Percentiles rank a stretch among this genome's conserved stretches.
Evolutionary conservation across 2,888 invertebrate species (phyloP).

Genomic region (Anoncus sp.): DNA sequence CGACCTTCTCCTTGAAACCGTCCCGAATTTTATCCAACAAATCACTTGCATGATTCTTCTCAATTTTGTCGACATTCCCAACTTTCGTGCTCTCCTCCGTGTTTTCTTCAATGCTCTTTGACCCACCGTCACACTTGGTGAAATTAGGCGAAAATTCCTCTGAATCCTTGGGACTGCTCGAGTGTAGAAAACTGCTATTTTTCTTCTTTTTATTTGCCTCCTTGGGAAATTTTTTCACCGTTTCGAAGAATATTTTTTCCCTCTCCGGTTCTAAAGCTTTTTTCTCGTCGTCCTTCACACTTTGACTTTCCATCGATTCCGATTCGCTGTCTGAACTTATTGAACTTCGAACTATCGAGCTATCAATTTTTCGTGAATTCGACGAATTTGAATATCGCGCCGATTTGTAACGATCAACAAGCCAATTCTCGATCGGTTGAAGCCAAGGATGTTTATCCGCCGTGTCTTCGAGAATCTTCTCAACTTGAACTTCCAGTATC

Average conservation of each 20-base stretch:
- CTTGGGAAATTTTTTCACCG: conserved; percentile 16
- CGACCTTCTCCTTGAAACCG: conserved; percentile 85
- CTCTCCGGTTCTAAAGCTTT: not conserved
- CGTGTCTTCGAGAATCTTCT: conserved; percentile 72
- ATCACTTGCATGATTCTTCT: conserved; percentile 47
- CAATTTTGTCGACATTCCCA: conserved; percentile 55
- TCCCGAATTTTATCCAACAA: conserved; percentile 67
- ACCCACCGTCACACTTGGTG: not conserved
- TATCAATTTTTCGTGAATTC: not conserved
- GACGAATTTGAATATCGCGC: conserved; percentile 32
- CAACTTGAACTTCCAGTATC: conserved; percentile 67
- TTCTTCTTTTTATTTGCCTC: conserved; percentile 30
- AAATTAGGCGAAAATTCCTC: conserved; percentile 36
- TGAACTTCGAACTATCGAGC: not conserved
- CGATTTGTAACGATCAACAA: conserved; percentile 68
- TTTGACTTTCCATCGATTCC: not conserved
- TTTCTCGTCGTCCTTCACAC: conserved; percentile 3
- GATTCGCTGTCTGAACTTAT: conserved; percentile 37
- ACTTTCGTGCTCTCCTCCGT: conserved; percentile 31
- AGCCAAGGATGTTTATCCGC: conserved; percentile 77
- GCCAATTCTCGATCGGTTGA: conserved; percentile 76
- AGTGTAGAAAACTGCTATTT: conserved; percentile 1
- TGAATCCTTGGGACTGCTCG: conserved; percentile 27
- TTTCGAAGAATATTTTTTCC: conserved; percentile 32
- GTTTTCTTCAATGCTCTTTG: conserved; percentile 16